Conservation (phyloP, 2,797 vertebrate species). For the Kryptolebias ocellatus region DNA sequence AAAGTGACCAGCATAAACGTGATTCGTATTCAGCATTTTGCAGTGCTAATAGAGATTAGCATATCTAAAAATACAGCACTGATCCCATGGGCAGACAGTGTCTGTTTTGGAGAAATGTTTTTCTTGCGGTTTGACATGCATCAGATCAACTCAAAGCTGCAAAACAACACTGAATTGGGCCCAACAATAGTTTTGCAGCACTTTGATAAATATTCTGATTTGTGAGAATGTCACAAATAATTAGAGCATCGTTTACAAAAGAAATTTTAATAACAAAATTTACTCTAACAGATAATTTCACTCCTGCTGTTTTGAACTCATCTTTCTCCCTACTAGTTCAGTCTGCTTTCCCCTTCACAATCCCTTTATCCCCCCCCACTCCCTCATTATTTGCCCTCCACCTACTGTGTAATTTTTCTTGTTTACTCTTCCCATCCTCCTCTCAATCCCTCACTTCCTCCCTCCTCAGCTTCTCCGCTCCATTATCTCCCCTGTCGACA, state of each 20-base stretch:
- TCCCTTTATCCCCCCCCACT: slow-evolving; percentile 27
- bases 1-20: slow-evolving; percentile 10
- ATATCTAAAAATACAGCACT: not conserved
- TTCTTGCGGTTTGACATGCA: not conserved
- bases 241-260: not conserved
- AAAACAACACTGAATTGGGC: slow-evolving; percentile 3
- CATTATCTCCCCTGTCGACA: slow-evolving; percentile 51
- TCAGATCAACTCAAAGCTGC: not conserved
- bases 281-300: not conserved
- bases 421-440: slow-evolving; percentile 53
- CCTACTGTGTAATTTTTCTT: slow-evolving; percentile 47
- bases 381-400: slow-evolving; percentile 48
- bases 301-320: not conserved
- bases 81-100: slow-evolving; percentile 2
- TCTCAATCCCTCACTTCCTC: slow-evolving; percentile 24
- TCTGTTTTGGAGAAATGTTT: slow-evolving; percentile 15
- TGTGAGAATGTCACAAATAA: slow-evolving; percentile 9
- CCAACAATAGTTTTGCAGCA: not conserved
- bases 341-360: slow-evolving; percentile 7
- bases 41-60: not conserved
- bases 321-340: slow-evolving; percentile 1
- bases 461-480: slow-evolving; percentile 32
- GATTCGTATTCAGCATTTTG: not conserved
- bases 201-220: slow-evolving; percentile 21
- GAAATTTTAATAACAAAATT: not conserved